Conservation (phyloP, 1,140 invertebrate genomes). For the Onthophagus taurus region DNA sequence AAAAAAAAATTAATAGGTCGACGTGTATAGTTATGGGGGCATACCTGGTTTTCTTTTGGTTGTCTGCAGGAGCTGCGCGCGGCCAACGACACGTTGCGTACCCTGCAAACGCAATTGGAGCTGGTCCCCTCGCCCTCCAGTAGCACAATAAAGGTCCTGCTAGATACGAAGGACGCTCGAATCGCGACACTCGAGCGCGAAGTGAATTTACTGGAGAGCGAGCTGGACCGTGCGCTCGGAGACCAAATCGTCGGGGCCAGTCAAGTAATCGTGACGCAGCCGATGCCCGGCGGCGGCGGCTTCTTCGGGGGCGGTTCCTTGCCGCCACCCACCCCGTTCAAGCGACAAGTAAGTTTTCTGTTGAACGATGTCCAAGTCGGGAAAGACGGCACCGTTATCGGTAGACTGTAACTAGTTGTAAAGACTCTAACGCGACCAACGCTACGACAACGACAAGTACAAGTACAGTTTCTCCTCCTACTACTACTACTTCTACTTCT, state of each 20-base stretch:
- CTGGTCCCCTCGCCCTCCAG: slow-evolving; percentile 59
- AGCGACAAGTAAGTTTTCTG: slow-evolving; percentile 75
- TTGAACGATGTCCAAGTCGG: slow-evolving; percentile 63
- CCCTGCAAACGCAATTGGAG: slow-evolving; percentile 67
- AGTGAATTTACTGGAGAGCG: slow-evolving; percentile 60
- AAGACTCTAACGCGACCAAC: slow-evolving; percentile 34
- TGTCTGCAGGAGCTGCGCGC: slow-evolving; percentile 72
- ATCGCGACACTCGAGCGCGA: slow-evolving; percentile 78
- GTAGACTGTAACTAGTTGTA: slow-evolving; percentile 36
- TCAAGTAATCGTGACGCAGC: too few relatives aligned
- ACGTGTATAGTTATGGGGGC: too few relatives aligned
- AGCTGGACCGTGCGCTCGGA: slow-evolving; percentile 54
- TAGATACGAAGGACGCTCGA: slow-evolving; percentile 76
- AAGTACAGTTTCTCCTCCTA: slow-evolving; percentile 29
- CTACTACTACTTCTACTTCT: not conserved
- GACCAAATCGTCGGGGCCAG: slow-evolving; percentile 26
- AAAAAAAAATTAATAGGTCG: too few relatives aligned
- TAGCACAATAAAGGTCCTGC: slow-evolving; percentile 62
- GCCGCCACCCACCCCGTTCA: slow-evolving; percentile 42
- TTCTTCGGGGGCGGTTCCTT: slow-evolving; percentile 21
- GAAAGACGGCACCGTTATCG: slow-evolving; percentile 52
- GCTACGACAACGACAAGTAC: slow-evolving; percentile 25
- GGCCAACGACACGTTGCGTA: slow-evolving; percentile 69
- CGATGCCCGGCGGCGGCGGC: slow-evolving; percentile 44
- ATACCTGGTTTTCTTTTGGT: too few relatives aligned